A percentile compares a stretch with the other conserved stretches of the same genome.
Conservation (phyloP, 2,113 vertebrate species). For the Lampris megalopsis region DNA sequence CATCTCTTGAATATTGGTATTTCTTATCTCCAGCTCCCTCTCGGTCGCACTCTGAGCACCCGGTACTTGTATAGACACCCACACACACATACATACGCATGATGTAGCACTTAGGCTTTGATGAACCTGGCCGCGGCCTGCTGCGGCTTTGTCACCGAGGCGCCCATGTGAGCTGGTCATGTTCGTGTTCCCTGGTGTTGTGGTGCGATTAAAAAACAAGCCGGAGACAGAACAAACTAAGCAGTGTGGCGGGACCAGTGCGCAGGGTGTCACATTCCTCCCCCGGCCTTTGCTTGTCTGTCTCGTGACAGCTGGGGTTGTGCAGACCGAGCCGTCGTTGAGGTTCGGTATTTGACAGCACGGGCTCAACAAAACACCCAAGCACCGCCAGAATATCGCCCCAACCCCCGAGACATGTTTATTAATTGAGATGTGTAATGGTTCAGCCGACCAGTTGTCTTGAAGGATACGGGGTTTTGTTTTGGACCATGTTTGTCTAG, state of each 20-base stretch:
- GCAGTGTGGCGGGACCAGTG: constrained; percentile 44
- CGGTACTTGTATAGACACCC: not conserved
- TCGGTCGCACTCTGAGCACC: too few relatives aligned
- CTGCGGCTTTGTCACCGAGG: constrained; percentile 15
- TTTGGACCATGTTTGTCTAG: too few relatives aligned
- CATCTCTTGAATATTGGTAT: not conserved
- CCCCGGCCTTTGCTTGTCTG: constrained; percentile 26
- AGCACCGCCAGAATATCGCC: too few relatives aligned
- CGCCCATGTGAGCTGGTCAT: constrained; percentile 28
- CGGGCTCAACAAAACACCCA: not conserved
- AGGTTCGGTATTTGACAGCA: not conserved
- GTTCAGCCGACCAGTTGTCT: too few relatives aligned
- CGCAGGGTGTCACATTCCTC: constrained; percentile 64
- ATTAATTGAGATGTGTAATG: too few relatives aligned
- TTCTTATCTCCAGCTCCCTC: not conserved
- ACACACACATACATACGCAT: constrained; percentile 10
- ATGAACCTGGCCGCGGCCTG: not conserved
- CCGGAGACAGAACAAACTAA: constrained; percentile 62
- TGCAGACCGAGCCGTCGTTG: not conserved
- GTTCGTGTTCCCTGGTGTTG: constrained; percentile 70
- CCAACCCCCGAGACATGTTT: too few relatives aligned
- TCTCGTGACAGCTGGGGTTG: not conserved
- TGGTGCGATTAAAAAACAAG: constrained; percentile 71
- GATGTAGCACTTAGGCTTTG: not conserved
- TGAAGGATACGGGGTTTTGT: not conserved